Conservation (phyloP, 2,113 vertebrate genomes). For the Thryonomys swinderianus region DNA sequence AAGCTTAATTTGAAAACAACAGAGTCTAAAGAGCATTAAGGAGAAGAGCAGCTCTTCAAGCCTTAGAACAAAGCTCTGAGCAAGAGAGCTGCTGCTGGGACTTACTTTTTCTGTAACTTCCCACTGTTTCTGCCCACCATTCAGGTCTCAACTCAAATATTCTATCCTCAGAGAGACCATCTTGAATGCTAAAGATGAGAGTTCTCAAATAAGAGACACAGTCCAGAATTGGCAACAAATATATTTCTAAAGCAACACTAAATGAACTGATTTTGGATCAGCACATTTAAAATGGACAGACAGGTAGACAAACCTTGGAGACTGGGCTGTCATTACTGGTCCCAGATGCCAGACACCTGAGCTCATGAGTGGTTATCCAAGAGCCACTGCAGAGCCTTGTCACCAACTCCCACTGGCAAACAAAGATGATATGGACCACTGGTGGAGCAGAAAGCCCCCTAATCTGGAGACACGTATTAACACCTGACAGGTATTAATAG, state of each 20-base stretch:
- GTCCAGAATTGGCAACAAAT: background rate
- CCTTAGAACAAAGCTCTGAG: background rate
- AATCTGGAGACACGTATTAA: slow-evolving; percentile 79
- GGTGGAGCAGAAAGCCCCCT: slow-evolving; percentile 90
- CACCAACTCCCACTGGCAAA: background rate
- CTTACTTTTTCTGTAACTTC: background rate
- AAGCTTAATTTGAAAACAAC: background rate
- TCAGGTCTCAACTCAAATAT: background rate
- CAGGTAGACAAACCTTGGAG: background rate
- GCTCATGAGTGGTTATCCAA: background rate
- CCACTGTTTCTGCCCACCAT: background rate
- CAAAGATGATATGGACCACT: slow-evolving; percentile 94
- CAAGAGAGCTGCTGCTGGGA: background rate
- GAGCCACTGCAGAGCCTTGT: background rate
- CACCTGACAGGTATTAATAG: background rate
- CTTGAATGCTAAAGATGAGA: background rate
- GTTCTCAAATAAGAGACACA: background rate
- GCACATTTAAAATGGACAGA: background rate
- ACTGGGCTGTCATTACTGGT: too few species aligned
- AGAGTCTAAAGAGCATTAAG: background rate
- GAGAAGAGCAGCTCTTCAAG: background rate
- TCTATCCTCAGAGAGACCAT: background rate
- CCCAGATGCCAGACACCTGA: background rate
- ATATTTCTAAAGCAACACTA: background rate
- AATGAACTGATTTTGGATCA: background rate